Evolutionary conservation across 2,113 vertebrate species (phyloP), one percentile per base, ranked within the genome.

Genomic region (Seriola aureovittata): DNA sequence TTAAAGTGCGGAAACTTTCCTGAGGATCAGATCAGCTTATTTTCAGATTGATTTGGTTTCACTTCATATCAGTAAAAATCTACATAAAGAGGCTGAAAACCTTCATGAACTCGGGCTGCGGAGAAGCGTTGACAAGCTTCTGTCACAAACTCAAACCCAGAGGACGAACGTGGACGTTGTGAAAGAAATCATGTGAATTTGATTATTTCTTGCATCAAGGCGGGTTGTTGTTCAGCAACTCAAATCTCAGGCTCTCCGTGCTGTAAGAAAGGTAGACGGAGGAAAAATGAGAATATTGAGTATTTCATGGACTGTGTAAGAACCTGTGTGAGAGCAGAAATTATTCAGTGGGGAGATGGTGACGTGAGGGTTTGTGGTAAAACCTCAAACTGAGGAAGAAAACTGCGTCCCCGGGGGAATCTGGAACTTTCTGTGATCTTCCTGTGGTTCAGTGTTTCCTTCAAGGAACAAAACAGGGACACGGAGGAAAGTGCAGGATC

Each of bases 381-480:
- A 77, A 42, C 32, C 38, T 46, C 44, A 38, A 21, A 13, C 34
- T 8, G 50, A 75, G 23, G 70, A 57, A 60, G 21, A 70, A 38
- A 17, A 21, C 38, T 40, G 60, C 59, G 54, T 71, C 5, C 44
- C 14, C 5, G 29, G 42, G 46, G 75, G 63, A 29, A 73, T 21
- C 40, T 59, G 46, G 59, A 71, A 60, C 68, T 63, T 7, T 67
- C 8, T 68, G 36, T 62, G 75, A 40, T 70, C 58, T 14, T 72
- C 16, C 46, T 58, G 82, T 8, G 73, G 85, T 85, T 60, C n/a
- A 3, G 9, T n/a, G 66, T 78, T 89, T 38, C 32, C 59, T 57
- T 60, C 54, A 58, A 57, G 13, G 78, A 77, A 79, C 44, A 57
- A 59, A 80, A 80, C 67, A 0, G 29, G 17, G 52, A 62, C 73